Conservation (phyloP, 2,113 vertebrate genomes). For the Stegastes partitus region DNA sequence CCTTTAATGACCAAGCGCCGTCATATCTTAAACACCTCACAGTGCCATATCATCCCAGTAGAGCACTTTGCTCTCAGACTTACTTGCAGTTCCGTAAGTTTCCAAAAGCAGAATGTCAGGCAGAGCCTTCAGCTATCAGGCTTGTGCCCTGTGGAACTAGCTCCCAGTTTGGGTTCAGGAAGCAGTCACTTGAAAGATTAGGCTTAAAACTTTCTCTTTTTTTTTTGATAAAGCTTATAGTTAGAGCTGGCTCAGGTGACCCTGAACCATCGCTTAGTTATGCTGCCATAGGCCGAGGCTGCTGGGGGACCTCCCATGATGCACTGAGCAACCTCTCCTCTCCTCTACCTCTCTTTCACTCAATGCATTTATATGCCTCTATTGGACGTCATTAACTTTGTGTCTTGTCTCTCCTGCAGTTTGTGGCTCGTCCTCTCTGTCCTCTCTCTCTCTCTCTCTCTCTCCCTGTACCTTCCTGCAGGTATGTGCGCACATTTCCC, state of each 20-base stretch:
- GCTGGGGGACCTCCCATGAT: too few relatives aligned
- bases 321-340: background rate
- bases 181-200: background rate
- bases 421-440: too few relatives aligned
- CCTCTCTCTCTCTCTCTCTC: too few relatives aligned
- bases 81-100: background rate
- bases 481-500: too few relatives aligned
- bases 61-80: background rate
- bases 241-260: too few relatives aligned
- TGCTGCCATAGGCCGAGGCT: too few relatives aligned
- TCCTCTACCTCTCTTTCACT: too few relatives aligned
- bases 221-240: background rate
- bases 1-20: background rate
- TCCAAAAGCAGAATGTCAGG: background rate
- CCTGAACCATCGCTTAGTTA: too few relatives aligned
- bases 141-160: background rate
- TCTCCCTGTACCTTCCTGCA: too few relatives aligned
- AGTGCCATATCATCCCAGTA: background rate
- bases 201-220: background rate
- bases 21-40: background rate
- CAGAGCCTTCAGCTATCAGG: background rate
- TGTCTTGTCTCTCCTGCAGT: too few relatives aligned
- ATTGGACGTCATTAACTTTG: too few relatives aligned
- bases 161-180: background rate
- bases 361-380: too few relatives aligned